Conservation (phyloP, 2,113 vertebrate species). For the Bambusicola thoracicus region DNA sequence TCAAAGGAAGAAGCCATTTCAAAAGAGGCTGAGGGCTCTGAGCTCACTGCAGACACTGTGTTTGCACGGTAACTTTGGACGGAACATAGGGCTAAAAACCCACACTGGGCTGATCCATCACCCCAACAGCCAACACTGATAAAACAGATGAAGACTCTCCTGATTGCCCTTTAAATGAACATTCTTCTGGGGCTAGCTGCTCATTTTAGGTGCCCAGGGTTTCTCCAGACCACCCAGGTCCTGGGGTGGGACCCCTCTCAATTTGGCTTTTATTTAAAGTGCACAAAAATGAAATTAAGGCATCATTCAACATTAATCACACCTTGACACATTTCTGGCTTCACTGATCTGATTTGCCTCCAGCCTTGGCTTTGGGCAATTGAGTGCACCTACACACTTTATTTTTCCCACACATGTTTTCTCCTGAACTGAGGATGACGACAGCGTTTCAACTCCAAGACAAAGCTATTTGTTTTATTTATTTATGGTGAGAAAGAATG, state of each 20-base stretch:
- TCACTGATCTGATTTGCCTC: constrained; percentile 2
- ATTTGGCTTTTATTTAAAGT: background rate
- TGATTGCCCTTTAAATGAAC: background rate
- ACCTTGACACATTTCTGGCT: background rate
- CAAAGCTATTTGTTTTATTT: background rate
- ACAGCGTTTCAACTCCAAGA: background rate
- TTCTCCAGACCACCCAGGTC: accelerated
- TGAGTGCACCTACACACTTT: background rate
- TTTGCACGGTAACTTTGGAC: background rate
- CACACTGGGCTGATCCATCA: background rate
- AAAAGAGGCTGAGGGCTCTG: background rate
- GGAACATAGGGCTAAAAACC: background rate
- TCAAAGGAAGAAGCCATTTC: background rate
- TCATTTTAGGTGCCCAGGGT: background rate
- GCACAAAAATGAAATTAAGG: background rate
- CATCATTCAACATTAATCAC: background rate
- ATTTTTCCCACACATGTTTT: background rate
- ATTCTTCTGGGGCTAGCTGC: background rate
- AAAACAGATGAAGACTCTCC: background rate
- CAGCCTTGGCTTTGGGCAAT: background rate
- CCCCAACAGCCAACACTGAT: background rate
- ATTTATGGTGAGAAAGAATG: background rate
- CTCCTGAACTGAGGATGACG: background rate
- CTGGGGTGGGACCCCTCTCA: accelerated
- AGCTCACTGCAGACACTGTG: background rate